Evolutionary conservation across 2,113 vertebrate species (phyloP).

Genomic region (Mesitornis unicolor): DNA sequence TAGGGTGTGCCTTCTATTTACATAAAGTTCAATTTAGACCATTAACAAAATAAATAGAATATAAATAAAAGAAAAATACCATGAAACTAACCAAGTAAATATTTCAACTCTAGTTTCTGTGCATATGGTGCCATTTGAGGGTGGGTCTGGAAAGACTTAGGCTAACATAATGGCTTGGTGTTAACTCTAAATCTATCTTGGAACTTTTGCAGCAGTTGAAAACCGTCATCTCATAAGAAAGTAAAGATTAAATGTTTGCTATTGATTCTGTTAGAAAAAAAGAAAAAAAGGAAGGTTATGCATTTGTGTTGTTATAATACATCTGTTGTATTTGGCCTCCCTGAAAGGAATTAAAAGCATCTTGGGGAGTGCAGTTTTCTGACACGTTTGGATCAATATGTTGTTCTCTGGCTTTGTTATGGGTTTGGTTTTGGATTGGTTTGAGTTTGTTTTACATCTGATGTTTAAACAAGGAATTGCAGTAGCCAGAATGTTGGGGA

Average conservation of each 20-base stretch:
- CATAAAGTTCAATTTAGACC: neutral
- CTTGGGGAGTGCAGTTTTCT: neutral
- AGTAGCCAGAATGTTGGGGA: neutral
- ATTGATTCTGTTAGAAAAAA: neutral
- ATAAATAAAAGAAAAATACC: neutral
- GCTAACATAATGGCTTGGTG: neutral
- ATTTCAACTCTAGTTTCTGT: neutral
- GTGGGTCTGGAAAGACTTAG: neutral
- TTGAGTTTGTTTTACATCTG: neutral
- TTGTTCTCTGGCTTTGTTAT: neutral
- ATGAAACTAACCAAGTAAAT: neutral
- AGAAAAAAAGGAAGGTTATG: neutral
- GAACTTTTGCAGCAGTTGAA: neutral
- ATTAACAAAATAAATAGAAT: slow-evolving; percentile 2
- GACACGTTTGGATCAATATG: neutral
- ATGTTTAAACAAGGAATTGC: neutral
- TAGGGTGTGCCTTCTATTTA: neutral
- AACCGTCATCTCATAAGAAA: neutral
- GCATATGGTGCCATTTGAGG: neutral
- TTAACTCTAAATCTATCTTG: neutral
- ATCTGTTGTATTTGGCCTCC: neutral
- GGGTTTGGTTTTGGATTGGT: neutral
- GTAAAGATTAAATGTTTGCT: neutral
- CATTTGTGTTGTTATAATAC: neutral
- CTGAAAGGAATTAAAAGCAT: neutral